phyloP scores from a whole-genome alignment of 1,140 invertebrate genomes.

The Tetramorium parvispinum region DNA sequence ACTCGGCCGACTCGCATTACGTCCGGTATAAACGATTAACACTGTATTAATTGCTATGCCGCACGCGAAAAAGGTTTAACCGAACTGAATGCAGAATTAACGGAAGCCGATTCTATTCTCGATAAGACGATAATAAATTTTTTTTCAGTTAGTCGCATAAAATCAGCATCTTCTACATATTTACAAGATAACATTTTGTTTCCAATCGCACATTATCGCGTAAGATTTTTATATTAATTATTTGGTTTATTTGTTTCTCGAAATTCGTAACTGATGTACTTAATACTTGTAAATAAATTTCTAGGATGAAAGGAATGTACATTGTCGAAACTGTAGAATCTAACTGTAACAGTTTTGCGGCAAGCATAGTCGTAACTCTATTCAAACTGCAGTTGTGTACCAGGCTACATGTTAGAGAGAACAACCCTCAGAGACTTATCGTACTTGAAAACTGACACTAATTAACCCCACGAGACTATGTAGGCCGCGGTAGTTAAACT shows the following conservation, averaged over 20 bases:
- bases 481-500: constrained; percentile 66
- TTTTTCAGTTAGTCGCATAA: constrained; percentile 16
- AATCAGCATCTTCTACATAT: constrained; percentile 51
- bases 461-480: constrained; percentile 65
- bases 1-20: constrained; percentile 59
- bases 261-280: background rate
- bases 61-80: constrained; percentile 56
- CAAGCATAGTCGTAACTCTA: constrained; percentile 69
- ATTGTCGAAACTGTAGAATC: constrained; percentile 58
- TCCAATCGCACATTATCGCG: constrained; percentile 44
- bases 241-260: constrained; percentile 50
- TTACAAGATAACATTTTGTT: constrained; percentile 52
- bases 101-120: constrained; percentile 50
- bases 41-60: constrained; percentile 63
- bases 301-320: constrained; percentile 53
- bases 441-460: constrained; percentile 73
- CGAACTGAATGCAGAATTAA: constrained; percentile 58
- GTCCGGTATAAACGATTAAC: constrained; percentile 61
- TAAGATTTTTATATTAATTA: constrained; percentile 58
- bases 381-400: constrained; percentile 72
- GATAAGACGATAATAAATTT: constrained; percentile 50
- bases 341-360: constrained; percentile 65
- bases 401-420: constrained; percentile 48
- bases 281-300: constrained; percentile 18
- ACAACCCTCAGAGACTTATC: constrained; percentile 70